Conservation (phyloP, 2,113 vertebrate species). For the Elephantulus edwardii region DNA sequence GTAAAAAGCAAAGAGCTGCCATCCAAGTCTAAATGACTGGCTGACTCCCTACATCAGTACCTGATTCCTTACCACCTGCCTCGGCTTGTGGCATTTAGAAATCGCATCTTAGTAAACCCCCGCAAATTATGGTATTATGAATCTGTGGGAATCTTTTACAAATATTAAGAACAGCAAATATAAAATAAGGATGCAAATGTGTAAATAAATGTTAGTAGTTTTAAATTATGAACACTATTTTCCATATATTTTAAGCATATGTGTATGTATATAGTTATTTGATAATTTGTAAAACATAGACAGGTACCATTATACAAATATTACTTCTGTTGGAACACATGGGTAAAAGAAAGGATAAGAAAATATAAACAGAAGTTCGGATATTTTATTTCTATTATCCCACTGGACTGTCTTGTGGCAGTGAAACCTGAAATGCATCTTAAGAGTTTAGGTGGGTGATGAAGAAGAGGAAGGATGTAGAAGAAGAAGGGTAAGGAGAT, state of each 20-base stretch:
- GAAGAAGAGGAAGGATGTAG: not conserved
- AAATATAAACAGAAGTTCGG: not conserved
- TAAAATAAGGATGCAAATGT: constrained; percentile 20
- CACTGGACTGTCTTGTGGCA: not conserved
- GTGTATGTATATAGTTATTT: not conserved
- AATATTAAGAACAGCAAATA: constrained; percentile 42
- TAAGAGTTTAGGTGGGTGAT: not conserved
- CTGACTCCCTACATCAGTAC: not conserved
- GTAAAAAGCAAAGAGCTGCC: constrained; percentile 9
- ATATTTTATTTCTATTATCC: not conserved
- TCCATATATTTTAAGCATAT: not conserved
- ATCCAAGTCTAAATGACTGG: not conserved
- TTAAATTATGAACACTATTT: not conserved
- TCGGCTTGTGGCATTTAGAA: constrained; percentile 30
- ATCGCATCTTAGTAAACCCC: not conserved
- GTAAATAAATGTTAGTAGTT: not conserved
- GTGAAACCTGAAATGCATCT: not conserved
- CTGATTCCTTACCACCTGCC: not conserved
- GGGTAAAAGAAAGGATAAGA: not conserved
- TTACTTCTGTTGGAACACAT: not conserved
- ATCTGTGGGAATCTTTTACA: constrained; percentile 13
- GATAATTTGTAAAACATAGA: constrained; percentile 24
- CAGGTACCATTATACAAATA: not conserved
- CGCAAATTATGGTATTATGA: not conserved
- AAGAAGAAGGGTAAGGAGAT: not conserved